Evolutionary conservation across 2,797 vertebrate species (phyloP).

Genomic region (Pipistrellus pipistrellus): DNA sequence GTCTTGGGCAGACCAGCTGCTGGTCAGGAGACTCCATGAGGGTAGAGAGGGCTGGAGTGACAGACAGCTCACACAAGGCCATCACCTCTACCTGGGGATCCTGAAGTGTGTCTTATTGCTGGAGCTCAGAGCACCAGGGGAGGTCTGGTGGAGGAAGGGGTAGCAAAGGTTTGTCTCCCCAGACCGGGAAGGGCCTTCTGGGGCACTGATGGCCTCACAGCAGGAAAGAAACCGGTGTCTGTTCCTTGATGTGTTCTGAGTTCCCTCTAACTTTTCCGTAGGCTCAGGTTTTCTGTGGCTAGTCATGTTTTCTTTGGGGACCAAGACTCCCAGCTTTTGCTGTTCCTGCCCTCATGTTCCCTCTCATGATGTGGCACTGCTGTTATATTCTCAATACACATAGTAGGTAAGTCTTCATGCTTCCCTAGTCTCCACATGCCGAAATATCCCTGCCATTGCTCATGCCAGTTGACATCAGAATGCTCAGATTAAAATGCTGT

Average conservation of each 20-base stretch:
- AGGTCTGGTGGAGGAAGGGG: not conserved
- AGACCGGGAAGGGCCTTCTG: not conserved
- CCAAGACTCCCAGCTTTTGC: not conserved
- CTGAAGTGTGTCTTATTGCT: not conserved
- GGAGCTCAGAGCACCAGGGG: not conserved
- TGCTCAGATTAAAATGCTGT: not conserved
- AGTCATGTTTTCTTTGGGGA: not conserved
- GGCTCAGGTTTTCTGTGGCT: not conserved
- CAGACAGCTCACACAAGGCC: not conserved
- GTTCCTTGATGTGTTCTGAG: not conserved
- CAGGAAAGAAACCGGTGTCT: not conserved
- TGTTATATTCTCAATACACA: not conserved
- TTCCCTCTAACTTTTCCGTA: not conserved
- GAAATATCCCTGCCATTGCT: not conserved
- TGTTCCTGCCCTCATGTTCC: not conserved
- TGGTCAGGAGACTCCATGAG: not conserved
- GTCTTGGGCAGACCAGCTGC: not conserved
- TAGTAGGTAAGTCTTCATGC: not conserved
- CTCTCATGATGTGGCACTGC: not conserved
- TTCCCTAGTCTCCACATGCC: not conserved
- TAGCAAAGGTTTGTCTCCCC: not conserved
- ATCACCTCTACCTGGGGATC: fast-evolving
- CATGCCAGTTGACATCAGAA: not conserved
- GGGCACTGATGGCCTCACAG: not conserved
- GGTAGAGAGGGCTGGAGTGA: not conserved